Conservation (phyloP, 2,113 vertebrate genomes). For the Xenopus laevis region DNA sequence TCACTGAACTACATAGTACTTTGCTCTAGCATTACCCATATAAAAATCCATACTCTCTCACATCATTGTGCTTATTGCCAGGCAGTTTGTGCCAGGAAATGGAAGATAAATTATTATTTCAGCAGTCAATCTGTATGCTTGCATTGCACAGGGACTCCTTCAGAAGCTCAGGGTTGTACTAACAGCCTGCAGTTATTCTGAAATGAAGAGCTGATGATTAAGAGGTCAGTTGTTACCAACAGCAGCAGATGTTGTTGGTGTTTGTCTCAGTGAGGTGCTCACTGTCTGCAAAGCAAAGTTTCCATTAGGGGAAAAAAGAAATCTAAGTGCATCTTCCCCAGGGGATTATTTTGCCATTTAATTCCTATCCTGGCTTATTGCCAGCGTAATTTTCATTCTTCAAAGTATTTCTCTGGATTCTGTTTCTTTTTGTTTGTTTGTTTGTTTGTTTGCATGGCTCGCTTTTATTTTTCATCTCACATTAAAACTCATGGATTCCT, state of each 20-base stretch:
- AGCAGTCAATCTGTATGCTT: conserved; percentile 24
- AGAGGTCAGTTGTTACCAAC: conserved; percentile 53
- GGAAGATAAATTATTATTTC: conserved; percentile 45
- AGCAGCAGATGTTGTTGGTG: conserved; percentile 52
- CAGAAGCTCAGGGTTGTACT: conserved; percentile 46
- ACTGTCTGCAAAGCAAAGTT: conserved; percentile 57
- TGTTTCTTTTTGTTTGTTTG: conserved; percentile 2
- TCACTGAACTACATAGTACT: no score
- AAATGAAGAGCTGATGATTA: conserved; percentile 56
- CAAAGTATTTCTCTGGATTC: conserved; percentile 45
- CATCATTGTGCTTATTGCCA: not conserved
- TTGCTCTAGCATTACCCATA: not conserved
- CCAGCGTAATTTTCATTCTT: conserved; percentile 50
- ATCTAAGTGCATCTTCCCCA: conserved; percentile 48
- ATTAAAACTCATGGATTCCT: conserved; percentile 47
- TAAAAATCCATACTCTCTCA: conserved; percentile 9
- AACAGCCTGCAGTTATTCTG: conserved; percentile 50
- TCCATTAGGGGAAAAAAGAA: conserved; percentile 50
- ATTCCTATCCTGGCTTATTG: conserved; percentile 49
- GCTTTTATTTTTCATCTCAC: conserved; percentile 44
- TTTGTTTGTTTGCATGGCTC: conserved; percentile 3
- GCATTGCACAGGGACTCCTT: conserved; percentile 40
- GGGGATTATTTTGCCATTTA: conserved; percentile 52
- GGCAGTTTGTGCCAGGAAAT: not conserved
- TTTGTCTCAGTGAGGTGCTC: conserved; percentile 48